A percentile compares a stretch with the other conserved stretches of the same genome.
phyloP scores from a whole-genome alignment of 2,888 invertebrate species.

The Dicycla oo region DNA sequence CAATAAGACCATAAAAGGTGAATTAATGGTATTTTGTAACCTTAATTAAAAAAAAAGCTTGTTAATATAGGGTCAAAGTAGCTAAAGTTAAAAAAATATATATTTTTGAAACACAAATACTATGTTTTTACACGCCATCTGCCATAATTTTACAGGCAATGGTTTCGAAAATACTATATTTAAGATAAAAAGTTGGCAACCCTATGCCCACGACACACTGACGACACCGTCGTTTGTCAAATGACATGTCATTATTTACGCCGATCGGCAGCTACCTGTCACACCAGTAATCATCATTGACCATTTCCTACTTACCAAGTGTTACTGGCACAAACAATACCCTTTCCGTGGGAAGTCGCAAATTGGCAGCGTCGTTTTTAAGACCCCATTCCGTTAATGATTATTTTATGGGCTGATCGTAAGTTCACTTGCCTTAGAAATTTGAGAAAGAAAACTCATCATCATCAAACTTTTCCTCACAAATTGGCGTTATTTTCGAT shows the following conservation, averaged over 20 bases:
- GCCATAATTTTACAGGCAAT: no score
- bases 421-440: constrained; percentile 4
- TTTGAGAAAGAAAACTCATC: constrained; percentile 25
- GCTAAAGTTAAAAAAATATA: no score
- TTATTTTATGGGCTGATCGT: constrained; percentile 15
- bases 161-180: no score
- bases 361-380: constrained; percentile 67
- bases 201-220: neutral
- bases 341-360: constrained; percentile 82
- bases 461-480: constrained; percentile 4
- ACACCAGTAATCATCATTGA: constrained; percentile 79
- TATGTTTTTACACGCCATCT: no score
- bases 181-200: no score
- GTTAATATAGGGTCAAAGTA: no score
- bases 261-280: constrained; percentile 70
- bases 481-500: neutral
- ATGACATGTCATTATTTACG: constrained; percentile 82
- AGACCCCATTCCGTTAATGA: constrained; percentile 35
- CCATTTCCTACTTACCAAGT: constrained; percentile 79
- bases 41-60: no score
- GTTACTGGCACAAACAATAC: constrained; percentile 72
- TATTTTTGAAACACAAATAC: no score
- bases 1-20: no score
- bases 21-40: no score
- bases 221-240: constrained; percentile 67